Evolutionary conservation across 2,888 invertebrate genomes (phyloP), one percentile per base, ranked within the genome.

Genomic region (Cremastobaeus sp.): DNA sequence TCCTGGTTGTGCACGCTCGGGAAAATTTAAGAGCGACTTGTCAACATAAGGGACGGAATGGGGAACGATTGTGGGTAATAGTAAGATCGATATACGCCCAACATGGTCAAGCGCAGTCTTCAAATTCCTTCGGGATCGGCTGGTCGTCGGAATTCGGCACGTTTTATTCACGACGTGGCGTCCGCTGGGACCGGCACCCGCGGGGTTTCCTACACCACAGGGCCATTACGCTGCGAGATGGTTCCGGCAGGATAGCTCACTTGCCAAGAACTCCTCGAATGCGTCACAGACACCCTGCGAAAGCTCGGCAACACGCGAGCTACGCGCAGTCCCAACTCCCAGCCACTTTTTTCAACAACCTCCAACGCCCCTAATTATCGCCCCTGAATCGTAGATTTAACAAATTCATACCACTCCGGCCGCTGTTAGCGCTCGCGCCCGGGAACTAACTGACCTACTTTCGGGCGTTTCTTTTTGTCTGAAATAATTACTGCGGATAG

Each of bases 61-160:
- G 75, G 71, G 71, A 75, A 57, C 75, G 75, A 75, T 75, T 75
- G 75, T 75, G 54, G 71, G 70, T 65, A 75, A 75, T 71, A 55
- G 70, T 57, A 68, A 75, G 75, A 75, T 71, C 75, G 60, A 75
- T 75, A 66, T 75, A 75, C 57, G 62, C 55, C 39, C 62, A 41
- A 34, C 62, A 30, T 50, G 18, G 57, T 50, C 34, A 62, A 50
- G 71, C 64, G 47, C 54, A 55, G 71, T 71, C 66, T 75, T 57
- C 57, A 54, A 75, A 75, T 75, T 75, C 75, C 75, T 62, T 3
- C 30, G 71, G 74, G 70, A 70, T 45, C 34, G 50, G 57, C 5
- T 71, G 75, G 66, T 75, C 68, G 68, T 57, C 57, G 75, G 71
- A 75, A 75, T 75, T 75, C 75, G 68, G 71, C 75, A 75, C 75